Percentiles rank a stretch among this genome's conserved stretches.
phyloP scores from a whole-genome alignment of 2,797 vertebrate genomes.

The Megaceryle alcyon region DNA sequence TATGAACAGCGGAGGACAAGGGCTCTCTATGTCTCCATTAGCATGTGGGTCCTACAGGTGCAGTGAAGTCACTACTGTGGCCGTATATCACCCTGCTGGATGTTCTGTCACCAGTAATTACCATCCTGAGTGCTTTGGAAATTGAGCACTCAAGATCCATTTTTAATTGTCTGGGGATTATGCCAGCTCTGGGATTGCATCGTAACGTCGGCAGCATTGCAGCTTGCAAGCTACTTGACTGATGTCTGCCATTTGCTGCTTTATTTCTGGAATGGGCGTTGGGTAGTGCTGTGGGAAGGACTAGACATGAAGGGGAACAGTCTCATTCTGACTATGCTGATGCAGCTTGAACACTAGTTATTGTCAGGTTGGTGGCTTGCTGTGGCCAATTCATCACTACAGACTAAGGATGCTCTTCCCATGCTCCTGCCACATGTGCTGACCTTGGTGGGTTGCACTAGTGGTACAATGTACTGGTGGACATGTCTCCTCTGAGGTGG shows the following conservation, averaged over 20 bases:
- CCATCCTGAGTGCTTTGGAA: background rate
- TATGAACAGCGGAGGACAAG: background rate
- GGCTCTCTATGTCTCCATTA: background rate
- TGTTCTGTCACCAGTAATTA: background rate
- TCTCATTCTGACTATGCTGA: background rate
- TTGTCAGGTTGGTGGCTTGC: background rate
- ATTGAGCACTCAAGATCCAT: background rate
- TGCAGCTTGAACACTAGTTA: background rate
- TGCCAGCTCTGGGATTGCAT: background rate
- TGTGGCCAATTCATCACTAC: background rate
- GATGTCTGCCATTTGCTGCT: background rate
- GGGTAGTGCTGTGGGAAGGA: background rate
- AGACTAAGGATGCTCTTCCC: background rate
- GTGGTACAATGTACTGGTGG: background rate
- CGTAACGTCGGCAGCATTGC: fast-evolving
- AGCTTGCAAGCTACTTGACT: background rate
- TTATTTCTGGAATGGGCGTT: background rate
- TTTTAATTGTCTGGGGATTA: background rate
- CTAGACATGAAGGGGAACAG: background rate
- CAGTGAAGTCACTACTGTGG: background rate
- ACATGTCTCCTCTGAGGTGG: background rate
- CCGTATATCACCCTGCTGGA: background rate
- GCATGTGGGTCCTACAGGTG: background rate
- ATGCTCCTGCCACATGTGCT: background rate
- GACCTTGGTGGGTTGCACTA: background rate